A percentile compares a stretch with the other conserved stretches of the same genome.
Conservation (phyloP, 2,888 invertebrate species). For the Phoronis australis region DNA sequence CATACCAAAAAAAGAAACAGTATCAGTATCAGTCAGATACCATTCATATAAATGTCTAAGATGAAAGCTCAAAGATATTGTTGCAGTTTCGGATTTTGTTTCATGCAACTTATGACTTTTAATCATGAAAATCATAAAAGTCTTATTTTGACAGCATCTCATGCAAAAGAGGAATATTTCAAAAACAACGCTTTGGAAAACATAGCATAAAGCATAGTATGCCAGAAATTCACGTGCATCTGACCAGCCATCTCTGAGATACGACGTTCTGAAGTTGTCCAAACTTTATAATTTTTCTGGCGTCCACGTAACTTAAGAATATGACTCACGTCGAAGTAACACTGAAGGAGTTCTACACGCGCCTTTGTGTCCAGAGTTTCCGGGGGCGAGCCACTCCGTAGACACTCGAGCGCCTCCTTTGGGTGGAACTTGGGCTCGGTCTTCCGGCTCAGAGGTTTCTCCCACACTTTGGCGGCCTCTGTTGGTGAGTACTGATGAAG, state of each 20-base stretch:
- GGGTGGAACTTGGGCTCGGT: slow-evolving; percentile 78
- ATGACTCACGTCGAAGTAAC: slow-evolving; percentile 77
- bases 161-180: neutral
- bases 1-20: too few species aligned
- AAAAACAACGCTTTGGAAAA: neutral
- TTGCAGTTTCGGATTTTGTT: too few species aligned
- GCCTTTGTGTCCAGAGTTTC: slow-evolving; percentile 67
- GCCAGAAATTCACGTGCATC: too few species aligned
- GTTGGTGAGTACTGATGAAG: slow-evolving; percentile 95
- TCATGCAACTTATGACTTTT: too few species aligned
- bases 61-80: too few species aligned
- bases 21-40: too few species aligned
- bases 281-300: neutral
- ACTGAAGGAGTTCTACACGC: slow-evolving; percentile 67
- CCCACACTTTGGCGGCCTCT: slow-evolving; percentile 91
- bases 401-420: slow-evolving; percentile 66
- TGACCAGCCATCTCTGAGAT: too few species aligned
- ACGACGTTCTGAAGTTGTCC: too few species aligned
- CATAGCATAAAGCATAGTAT: too few species aligned
- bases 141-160: too few species aligned
- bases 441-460: slow-evolving; percentile 83
- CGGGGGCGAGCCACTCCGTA: slow-evolving; percentile 59
- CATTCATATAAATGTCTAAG: too few species aligned
- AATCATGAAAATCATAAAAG: too few species aligned
- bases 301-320: neutral